These are phyloP conservation scores for Euwallacea similis DNA, from an alignment of 1,140 invertebrate genomes.

Conservation along the genomic window DNA sequence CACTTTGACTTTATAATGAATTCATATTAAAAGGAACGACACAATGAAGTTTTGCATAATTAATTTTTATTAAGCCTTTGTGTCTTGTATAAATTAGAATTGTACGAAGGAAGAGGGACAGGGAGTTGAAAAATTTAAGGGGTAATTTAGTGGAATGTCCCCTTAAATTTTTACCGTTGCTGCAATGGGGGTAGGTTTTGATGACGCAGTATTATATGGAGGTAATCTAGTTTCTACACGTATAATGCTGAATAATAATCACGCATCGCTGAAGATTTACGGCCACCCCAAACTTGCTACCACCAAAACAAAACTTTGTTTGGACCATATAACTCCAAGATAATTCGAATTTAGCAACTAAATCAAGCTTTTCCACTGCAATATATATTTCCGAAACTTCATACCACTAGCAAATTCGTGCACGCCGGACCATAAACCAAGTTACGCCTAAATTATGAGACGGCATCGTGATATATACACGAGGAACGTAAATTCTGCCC, in stretches of 20 bases:
- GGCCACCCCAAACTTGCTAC: too few relatives aligned
- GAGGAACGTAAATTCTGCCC: constrained; percentile 13
- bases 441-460: constrained; percentile 9
- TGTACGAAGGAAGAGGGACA: too few relatives aligned
- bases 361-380: constrained; percentile 8
- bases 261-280: too few relatives aligned
- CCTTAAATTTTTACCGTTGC: too few relatives aligned
- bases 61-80: constrained; percentile 17
- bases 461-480: constrained; percentile 8
- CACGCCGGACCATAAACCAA: constrained; percentile 6
- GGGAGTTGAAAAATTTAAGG: not conserved
- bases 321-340: not conserved
- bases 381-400: constrained; percentile 13
- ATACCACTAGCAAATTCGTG: constrained; percentile 2
- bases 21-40: constrained; percentile 13
- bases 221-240: too few relatives aligned
- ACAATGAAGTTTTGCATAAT: constrained; percentile 13
- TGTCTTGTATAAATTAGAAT: constrained; percentile 1
- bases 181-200: too few relatives aligned
- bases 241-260: too few relatives aligned
- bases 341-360: constrained; percentile 3
- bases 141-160: constrained; percentile 1
- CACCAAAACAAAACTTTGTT: too few relatives aligned
- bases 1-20: constrained; percentile 18
- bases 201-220: too few relatives aligned